These are phyloP conservation scores for Drymodes brunneopygia DNA, from an alignment of 2,113 vertebrate species.

Conservation along the genomic window DNA sequence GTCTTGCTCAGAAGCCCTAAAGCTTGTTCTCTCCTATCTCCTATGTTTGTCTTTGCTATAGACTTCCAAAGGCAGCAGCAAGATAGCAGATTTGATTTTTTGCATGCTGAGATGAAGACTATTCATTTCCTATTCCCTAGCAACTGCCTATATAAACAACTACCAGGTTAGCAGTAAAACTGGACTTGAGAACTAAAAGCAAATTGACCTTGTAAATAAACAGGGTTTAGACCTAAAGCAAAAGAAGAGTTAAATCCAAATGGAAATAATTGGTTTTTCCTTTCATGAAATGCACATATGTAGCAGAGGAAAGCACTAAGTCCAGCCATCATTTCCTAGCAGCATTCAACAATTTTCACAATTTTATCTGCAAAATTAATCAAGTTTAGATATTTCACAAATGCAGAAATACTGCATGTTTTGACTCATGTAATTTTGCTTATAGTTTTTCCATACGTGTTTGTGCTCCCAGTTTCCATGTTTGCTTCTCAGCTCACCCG, in stretches of 20 bases:
- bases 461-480: neutral
- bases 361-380: neutral
- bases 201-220: neutral
- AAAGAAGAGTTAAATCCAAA: neutral
- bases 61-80: neutral
- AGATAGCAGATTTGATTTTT: neutral
- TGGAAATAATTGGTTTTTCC: neutral
- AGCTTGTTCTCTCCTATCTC: neutral
- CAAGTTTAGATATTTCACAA: neutral
- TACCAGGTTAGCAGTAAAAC: neutral
- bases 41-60: neutral
- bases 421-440: neutral
- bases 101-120: neutral
- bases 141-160: neutral
- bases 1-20: neutral
- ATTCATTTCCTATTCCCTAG: conserved; percentile 19
- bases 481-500: neutral
- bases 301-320: neutral
- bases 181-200: neutral
- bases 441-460: neutral
- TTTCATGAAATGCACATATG: neutral
- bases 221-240: neutral
- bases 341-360: neutral
- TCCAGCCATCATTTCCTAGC: neutral
- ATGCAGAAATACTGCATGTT: neutral